Evolutionary conservation across 2,797 vertebrate species (phyloP), one percentile per base, ranked within the genome.

Genomic region (Gallirallus australis): DNA sequence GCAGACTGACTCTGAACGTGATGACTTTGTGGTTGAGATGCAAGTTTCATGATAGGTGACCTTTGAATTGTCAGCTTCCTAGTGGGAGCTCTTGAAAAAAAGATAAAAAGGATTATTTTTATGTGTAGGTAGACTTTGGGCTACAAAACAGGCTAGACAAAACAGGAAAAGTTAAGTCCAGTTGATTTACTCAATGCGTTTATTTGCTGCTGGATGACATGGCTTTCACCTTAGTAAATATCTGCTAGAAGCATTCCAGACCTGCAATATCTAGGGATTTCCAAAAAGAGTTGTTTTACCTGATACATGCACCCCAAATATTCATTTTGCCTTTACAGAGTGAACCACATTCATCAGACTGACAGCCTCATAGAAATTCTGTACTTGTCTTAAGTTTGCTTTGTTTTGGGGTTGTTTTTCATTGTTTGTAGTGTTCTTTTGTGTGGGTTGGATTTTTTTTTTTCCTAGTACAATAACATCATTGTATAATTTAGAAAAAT

Each of bases 161-260:
- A 80, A 63, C 4, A 61, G 7, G 31, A 1, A 63, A 75, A 78
- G 30, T 53, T 53, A 65, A 65, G 12, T 65, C 11, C 14, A 15
- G 13, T 13, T 52, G 11, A 71, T 71, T 76, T 76, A 57, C 81
- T 75, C 50, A 61, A 2, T 86, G 15, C 2, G 11, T 57, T 94
- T 65, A 37, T 18, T 64, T 10, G 28, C 11, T 20, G n/a, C 13
- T 53, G 31, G 16, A 56, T 53, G 52, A 33, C 45, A 63, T 33
- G 24, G 4, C 8, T 79, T 89, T 84, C 70, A 86, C 16, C 6
- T 65, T 79, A 21, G 4, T 65, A 94, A 93, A 93, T 42, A 52
- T 2, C 13, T 79, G 4, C 40, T 86, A 61, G 37, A 76, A 65
- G 20, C 7, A 54, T 52, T 79, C 30, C 42, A n/a, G 9, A 2